Evolutionary conservation across 2,888 invertebrate genomes (phyloP).

Genomic region (Caenorhabditis becei): DNA sequence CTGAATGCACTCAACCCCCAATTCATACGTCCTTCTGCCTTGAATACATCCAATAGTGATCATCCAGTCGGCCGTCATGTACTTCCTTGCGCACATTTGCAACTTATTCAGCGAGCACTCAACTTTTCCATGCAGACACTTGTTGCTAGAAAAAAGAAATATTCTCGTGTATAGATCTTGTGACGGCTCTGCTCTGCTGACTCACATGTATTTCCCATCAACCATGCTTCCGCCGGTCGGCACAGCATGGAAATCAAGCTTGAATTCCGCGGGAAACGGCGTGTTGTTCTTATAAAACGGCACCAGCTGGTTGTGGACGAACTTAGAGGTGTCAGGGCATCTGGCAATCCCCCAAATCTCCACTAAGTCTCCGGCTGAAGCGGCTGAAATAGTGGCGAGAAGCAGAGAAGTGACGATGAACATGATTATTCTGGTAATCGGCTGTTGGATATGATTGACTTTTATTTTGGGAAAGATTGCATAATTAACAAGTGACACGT

Average conservation of each 20-base stretch:
- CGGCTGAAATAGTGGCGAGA: background rate
- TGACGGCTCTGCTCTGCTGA: background rate
- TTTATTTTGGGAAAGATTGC: background rate
- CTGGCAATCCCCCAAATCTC: slow-evolving; percentile 49
- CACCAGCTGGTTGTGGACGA: slow-evolving; percentile 40
- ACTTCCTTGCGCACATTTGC: slow-evolving; percentile 48
- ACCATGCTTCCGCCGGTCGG: slow-evolving; percentile 16
- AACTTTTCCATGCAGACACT: slow-evolving; percentile 33
- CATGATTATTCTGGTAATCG: background rate
- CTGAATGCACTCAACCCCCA: slow-evolving; percentile 14
- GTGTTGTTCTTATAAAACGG: slow-evolving; percentile 38
- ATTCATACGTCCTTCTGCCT: slow-evolving; percentile 10
- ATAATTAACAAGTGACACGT: background rate
- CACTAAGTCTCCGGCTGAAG: slow-evolving; percentile 15
- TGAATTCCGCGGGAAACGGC: slow-evolving; percentile 25
- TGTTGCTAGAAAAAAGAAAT: slow-evolving; percentile 27
- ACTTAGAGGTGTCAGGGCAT: slow-evolving; percentile 49
- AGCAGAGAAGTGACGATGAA: background rate
- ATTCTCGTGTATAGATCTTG: background rate
- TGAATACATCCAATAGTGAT: slow-evolving; percentile 34
- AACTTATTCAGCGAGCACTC: slow-evolving; percentile 47
- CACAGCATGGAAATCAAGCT: slow-evolving; percentile 41
- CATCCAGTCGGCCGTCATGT: slow-evolving; percentile 28
- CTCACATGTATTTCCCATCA: slow-evolving; percentile 35
- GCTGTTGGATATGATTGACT: background rate